Evolutionary conservation across 2,888 invertebrate species (phyloP), one percentile per base, ranked within the genome.

Genomic region (Clostera curtula): DNA sequence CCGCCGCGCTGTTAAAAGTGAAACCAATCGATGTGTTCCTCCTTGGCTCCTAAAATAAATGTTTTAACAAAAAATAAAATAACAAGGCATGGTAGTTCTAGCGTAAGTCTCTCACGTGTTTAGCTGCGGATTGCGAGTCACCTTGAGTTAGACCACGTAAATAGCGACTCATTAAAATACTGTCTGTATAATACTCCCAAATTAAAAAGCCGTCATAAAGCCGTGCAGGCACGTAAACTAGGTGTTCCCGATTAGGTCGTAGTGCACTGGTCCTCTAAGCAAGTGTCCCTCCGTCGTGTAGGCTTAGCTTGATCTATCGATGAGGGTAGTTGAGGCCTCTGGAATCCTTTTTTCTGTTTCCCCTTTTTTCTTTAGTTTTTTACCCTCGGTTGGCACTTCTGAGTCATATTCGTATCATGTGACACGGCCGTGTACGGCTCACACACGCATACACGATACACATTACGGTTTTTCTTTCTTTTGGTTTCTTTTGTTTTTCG

Each of bases 401-500:
- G 46, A 61, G 76, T 80, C 80, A 76, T 77, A 76, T 77, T 72
- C 65, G 59, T 74, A 70, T 71, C 77, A 73, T 72, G 64, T 45
- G 60, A 77, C 77, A 75, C 76, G 69, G 67, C 58, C 60, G 12
- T 10, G n/a, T 20, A 35, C 25, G 30, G 51, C 55, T 48, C 53
- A 56, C 60, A 80, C 79, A 79, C 69, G 66, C 68, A 68, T 43
- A 76, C 79, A 79, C 77, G 59, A 62, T 53, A 79, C 76, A 76
- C 73, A 63, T 50, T 59, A 45, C 36, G 41, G 41, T 50, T 56
- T 44, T 56, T 44, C 40, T 51, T 47, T 54, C 40, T 56, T 53
- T 43, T 50, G 49, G 37, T 59, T 49, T 49, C 41, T 27, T 45
- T 38, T 40, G 38, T 39, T 55, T 54, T 58, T 63, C 55, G 62